These are phyloP conservation scores for Rhagonycha lutea DNA, from an alignment of 2,888 invertebrate species.

Conservation along the genomic window DNA sequence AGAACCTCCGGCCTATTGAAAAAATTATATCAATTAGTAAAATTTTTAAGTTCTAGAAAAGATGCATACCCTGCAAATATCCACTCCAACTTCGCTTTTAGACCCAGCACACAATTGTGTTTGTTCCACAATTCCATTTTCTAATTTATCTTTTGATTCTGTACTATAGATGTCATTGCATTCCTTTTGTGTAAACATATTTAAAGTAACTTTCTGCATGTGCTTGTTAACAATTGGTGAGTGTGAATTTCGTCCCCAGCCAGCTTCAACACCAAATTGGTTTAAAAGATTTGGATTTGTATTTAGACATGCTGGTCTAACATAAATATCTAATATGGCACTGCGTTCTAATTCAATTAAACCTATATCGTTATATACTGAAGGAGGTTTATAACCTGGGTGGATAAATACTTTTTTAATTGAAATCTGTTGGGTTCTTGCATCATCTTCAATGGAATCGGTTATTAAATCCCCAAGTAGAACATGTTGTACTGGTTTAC, in stretches of 20 bases:
- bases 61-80: constrained; percentile 55
- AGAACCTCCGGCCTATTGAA: constrained; percentile 62
- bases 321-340: constrained; percentile 50
- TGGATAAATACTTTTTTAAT: constrained; percentile 47
- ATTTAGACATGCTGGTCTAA: constrained; percentile 57
- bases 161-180: constrained; percentile 35
- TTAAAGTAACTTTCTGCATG: constrained; percentile 59
- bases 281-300: constrained; percentile 26
- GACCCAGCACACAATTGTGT: constrained; percentile 60
- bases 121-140: constrained; percentile 53
- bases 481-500: constrained; percentile 51
- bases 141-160: constrained; percentile 37
- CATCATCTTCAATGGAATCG: constrained; percentile 44
- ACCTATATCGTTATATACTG: constrained; percentile 59
- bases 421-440: constrained; percentile 44
- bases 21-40: constrained; percentile 55
- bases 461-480: constrained; percentile 57
- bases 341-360: constrained; percentile 51
- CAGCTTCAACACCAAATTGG: constrained; percentile 54
- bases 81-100: constrained; percentile 38
- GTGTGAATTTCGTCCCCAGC: constrained; percentile 67
- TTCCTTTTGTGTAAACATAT: constrained; percentile 42
- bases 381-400: constrained; percentile 50
- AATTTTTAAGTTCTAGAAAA: background rate
- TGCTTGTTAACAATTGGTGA: constrained; percentile 46